A percentile compares a stretch with the other conserved stretches of the same genome.
Conservation (phyloP, 2,888 invertebrate genomes). For the Ichneumoninae sp. region DNA sequence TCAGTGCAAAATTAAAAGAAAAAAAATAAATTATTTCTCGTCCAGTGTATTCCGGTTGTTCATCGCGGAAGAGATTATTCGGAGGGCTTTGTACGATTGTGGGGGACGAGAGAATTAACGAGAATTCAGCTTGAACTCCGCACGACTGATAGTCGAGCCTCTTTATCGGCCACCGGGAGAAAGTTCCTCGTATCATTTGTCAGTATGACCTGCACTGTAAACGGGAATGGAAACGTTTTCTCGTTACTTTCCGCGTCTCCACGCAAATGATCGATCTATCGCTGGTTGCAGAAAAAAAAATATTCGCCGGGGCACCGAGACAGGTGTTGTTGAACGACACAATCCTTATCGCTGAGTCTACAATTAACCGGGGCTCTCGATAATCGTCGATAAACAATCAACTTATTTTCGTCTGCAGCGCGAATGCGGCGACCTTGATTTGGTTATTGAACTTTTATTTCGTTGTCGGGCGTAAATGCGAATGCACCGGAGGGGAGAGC, state of each 20-base stretch:
- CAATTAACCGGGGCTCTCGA: background rate
- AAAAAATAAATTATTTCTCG: background rate
- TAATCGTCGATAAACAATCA: background rate
- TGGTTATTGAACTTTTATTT: constrained; percentile 76
- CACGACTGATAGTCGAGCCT: constrained; percentile 19
- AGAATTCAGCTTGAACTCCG: constrained; percentile 21
- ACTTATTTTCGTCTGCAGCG: background rate
- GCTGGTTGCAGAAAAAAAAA: background rate
- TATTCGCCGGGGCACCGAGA: background rate
- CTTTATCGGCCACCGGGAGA: constrained; percentile 8
- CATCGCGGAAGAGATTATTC: constrained; percentile 39
- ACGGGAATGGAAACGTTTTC: constrained; percentile 7
- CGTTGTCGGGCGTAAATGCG: background rate
- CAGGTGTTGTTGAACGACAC: constrained; percentile 8
- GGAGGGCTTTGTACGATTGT: constrained; percentile 25
- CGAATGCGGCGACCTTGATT: constrained; percentile 72
- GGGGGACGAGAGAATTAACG: constrained; percentile 13
- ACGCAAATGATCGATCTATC: constrained; percentile 2
- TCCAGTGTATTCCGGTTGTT: background rate
- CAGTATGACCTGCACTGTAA: constrained; percentile 18
- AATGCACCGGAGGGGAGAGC: background rate
- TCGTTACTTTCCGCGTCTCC: background rate
- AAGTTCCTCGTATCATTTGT: constrained; percentile 12
- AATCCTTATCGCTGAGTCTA: background rate
- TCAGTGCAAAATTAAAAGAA: background rate